Evolutionary conservation across 1,140 invertebrate genomes (phyloP).

Genomic region (Thalassaphorura encarpata): DNA sequence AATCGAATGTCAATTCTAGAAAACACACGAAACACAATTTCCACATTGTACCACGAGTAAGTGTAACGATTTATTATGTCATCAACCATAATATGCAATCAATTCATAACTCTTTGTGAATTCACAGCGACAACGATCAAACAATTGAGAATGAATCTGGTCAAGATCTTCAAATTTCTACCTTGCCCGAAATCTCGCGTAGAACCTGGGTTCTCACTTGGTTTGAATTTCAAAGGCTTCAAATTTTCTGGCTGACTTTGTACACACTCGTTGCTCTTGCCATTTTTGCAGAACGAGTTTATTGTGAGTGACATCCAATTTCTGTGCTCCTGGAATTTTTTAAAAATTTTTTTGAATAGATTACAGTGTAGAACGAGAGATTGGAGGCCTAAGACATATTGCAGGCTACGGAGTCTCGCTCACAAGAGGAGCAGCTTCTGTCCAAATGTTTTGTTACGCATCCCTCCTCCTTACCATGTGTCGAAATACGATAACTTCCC

Average conservation of each 20-base stretch:
- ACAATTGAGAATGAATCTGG: too few relatives aligned
- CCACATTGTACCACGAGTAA: too few relatives aligned
- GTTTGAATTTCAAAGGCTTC: slow-evolving; percentile 33
- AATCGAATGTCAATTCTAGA: too few relatives aligned
- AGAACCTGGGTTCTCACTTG: slow-evolving; percentile 2
- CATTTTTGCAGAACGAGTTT: slow-evolving; percentile 47
- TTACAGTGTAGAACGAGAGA: slow-evolving; percentile 45
- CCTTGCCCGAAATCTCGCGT: neutral
- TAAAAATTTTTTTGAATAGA: slow-evolving; percentile 40
- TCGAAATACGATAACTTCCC: slow-evolving; percentile 44
- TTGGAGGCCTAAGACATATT: slow-evolving; percentile 43
- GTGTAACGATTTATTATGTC: too few relatives aligned
- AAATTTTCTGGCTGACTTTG: slow-evolving; percentile 45
- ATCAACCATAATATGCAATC: too few relatives aligned
- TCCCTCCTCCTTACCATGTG: slow-evolving; percentile 48
- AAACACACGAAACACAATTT: too few relatives aligned
- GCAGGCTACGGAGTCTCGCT: slow-evolving; percentile 41
- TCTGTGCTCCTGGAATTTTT: too few relatives aligned
- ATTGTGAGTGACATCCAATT: slow-evolving; percentile 41
- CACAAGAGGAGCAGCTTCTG: slow-evolving; percentile 49
- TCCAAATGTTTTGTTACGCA: slow-evolving; percentile 49
- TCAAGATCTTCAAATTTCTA: too few relatives aligned
- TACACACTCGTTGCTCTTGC: slow-evolving; percentile 44
- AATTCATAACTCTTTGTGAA: too few relatives aligned
- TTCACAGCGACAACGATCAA: too few relatives aligned